Base-by-base conservation (phyloP, 2,888 invertebrate genomes). In the Trichopria drosophilae region DNA sequence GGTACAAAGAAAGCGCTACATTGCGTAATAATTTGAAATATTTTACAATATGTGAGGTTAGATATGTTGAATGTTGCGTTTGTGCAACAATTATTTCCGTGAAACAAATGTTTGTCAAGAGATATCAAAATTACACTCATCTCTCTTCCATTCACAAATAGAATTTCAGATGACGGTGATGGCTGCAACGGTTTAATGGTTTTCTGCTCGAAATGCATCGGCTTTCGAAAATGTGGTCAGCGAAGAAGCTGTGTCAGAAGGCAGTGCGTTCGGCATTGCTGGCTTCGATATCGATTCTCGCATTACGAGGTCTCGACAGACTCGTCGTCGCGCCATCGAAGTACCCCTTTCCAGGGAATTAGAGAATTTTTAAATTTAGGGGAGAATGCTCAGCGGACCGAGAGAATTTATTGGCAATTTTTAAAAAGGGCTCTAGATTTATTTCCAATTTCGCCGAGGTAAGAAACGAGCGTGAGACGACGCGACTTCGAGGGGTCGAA, bases 361-460 rank as follows among this genome's bases (percentile, higher is more conserved):
- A 72, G 66, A 66, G 64, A 71, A 69, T 68, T 69, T 72, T 67
- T 66, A 69, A 71, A 65, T 67, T 63, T 58, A 50, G 59, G 64
- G 67, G 54, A 56, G 53, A 64, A 61, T 64, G 64, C 64, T 65
- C 70, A 65, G 47, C 57, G 67, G 69, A 62, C 65, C 62, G 66
- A 40, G 63, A 63, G 57, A 68, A 73, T 72, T 72, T 72, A 72
- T 72, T 67, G 71, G 61, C 72, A 72, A 73, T 72, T 72, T 71
- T 69, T 69, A 66, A 64, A 68, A 71, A 70, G 67, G 68, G 65
- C 67, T 63, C 58, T 63, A 62, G 67, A 72, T 71, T 72, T 72
- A 71, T 70, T 67, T 65, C 64, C 70, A 66, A 67, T 68, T 59
- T 62, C 59, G 43, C 48, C 51, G 55, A 57, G 41, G 22, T n/a